Base-by-base conservation (phyloP, 1,140 invertebrate species). In the Batillaria attramentaria region DNA sequence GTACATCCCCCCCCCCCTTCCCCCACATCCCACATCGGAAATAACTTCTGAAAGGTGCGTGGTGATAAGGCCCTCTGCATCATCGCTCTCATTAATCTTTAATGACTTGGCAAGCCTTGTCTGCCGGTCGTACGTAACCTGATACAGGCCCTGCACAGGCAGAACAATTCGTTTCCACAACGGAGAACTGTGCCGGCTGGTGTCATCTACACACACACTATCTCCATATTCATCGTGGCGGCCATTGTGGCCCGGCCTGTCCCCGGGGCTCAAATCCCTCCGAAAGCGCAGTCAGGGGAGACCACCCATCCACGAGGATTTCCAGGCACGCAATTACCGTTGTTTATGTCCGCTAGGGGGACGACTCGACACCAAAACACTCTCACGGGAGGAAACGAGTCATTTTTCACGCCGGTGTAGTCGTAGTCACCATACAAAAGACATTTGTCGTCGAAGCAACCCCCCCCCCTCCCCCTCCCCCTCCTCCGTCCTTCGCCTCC, bases 301-400 rank as follows among this genome's bases (percentile, higher is more conserved):
- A 31, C 57, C 57, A 62, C n/a, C 57, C 57, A 62, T 62, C 33
- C 57, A 62, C 33, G n/a, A 28, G 57, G 57, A 62, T 62, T 31
- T 62, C n/a, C 57, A 62, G 57, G 57, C 57, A 62, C 57, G 57
- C 57, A 62, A 62, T 62, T 62, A 62, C 57, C 33, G 57, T 62
- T 62, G 57, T 62, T 62, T 62, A 62, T 62, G 57, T 62, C n/a
- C 57, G 57, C 57, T 62, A n/a, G 57, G 57, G 57, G 57, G 57
- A 62, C 57, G n/a, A 62, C 57, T 31, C 57, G 33, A 62, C 57
- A 62, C 57, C 57, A 62, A 62, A 62, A 62, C 57, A 62, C 57
- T 62, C 57, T 62, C 33, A 28, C n/a, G 33, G 33, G 57, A 62
- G 57, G 57, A 62, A 28, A 31, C n/a, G 33, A 62, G n/a, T n/a